Percentiles rank a stretch among this genome's conserved stretches.
phyloP scores from a whole-genome alignment of 1,140 invertebrate species.

The Penaeus japonicus region DNA sequence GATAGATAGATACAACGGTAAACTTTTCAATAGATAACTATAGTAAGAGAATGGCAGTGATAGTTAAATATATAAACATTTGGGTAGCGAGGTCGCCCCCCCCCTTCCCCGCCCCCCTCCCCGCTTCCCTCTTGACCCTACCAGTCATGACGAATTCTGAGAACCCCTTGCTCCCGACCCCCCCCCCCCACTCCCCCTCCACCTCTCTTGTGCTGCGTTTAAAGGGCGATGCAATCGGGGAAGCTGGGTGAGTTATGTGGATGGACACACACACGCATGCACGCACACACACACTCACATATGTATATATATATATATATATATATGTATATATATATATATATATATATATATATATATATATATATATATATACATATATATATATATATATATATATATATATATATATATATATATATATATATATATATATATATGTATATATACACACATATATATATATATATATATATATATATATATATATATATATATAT shows the following conservation, averaged over 20 bases:
- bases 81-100: no score
- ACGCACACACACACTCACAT: constrained; percentile 9
- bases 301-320: constrained; percentile 6
- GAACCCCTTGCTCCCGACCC: no score
- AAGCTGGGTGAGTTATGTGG: background rate
- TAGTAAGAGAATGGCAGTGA: no score
- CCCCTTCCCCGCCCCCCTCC: no score
- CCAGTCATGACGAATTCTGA: no score
- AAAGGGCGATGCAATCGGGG: no score
- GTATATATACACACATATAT: constrained; percentile 4
- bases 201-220: no score
- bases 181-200: no score
- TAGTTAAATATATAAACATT: no score
- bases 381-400: background rate
- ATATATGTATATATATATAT: background rate
- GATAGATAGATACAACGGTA: no score
- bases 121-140: no score
- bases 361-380: background rate
- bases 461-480: constrained; percentile 25
- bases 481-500: constrained; percentile 24
- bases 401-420: background rate
- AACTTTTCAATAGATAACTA: no score
- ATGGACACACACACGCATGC: background rate
- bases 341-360: background rate
- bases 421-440: background rate